Evolutionary conservation across 2,113 vertebrate species (phyloP).

Genomic region (Tenrec ecaudatus): DNA sequence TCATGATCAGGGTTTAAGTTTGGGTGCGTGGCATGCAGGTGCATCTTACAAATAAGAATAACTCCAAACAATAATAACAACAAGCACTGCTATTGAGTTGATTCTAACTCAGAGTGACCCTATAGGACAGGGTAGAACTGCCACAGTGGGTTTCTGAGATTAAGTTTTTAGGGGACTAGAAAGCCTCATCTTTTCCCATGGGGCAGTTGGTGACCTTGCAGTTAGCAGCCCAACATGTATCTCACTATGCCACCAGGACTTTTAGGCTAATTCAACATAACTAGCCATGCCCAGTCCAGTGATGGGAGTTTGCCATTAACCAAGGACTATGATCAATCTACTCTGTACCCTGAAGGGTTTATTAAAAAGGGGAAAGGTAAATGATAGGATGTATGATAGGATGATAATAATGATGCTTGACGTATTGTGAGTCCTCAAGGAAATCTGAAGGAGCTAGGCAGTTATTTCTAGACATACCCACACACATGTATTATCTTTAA

Average conservation of each 20-base stretch:
- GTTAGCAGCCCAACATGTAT: no score
- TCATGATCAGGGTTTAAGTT: neutral
- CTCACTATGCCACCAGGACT: no score
- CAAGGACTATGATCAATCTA: neutral
- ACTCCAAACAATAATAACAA: no score
- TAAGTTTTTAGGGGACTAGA: no score
- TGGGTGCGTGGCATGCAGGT: neutral
- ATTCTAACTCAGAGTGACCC: no score
- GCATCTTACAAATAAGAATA: neutral
- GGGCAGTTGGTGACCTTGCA: no score
- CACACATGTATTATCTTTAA: neutral
- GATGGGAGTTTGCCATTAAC: neutral
- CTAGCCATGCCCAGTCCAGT: neutral
- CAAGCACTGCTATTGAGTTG: no score
- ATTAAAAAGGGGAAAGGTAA: constrained; percentile 17
- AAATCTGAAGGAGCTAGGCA: neutral
- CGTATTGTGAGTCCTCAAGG: no score
- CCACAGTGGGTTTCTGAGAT: no score
- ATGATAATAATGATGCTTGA: neutral
- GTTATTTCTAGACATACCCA: neutral
- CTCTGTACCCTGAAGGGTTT: neutral
- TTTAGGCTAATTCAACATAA: neutral
- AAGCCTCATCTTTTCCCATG: no score
- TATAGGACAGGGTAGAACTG: no score
- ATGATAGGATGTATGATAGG: neutral